Evolutionary conservation across 1,140 invertebrate species (phyloP).

Genomic region (Penaeus indicus): DNA sequence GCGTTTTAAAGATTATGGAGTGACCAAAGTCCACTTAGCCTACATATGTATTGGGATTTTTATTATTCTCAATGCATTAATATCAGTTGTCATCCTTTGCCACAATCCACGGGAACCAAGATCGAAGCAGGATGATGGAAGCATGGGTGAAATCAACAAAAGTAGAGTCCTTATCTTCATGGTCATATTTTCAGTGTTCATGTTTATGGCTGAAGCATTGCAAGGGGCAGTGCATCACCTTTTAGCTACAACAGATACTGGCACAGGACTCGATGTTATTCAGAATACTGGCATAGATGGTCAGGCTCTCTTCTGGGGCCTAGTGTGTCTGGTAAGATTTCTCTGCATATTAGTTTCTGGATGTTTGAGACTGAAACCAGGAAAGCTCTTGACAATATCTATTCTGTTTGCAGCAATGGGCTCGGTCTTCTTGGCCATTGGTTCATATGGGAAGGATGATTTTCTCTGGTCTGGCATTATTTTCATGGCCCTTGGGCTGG

Average conservation of each 20-base stretch:
- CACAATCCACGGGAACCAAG: conserved; percentile 68
- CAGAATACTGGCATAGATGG: conserved; percentile 69
- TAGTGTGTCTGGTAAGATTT: conserved; percentile 71
- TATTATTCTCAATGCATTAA: conserved; percentile 70
- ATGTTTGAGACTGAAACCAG: conserved; percentile 70
- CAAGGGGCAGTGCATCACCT: conserved; percentile 72
- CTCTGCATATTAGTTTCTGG: conserved; percentile 70
- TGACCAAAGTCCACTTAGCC: conserved; percentile 72
- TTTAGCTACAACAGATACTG: conserved; percentile 41
- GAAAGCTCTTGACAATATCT: conserved; percentile 69
- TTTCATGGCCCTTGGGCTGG: conserved; percentile 72
- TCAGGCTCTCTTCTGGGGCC: conserved; percentile 73
- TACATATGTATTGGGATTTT: conserved; percentile 72
- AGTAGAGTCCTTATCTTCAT: conserved; percentile 68
- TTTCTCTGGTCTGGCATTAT: conserved; percentile 69
- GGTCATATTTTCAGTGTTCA: conserved; percentile 72
- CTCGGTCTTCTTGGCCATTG: conserved; percentile 69
- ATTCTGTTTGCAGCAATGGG: conserved; percentile 70
- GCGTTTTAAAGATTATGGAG: conserved; percentile 66
- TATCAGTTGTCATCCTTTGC: conserved; percentile 72
- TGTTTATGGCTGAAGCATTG: conserved; percentile 71
- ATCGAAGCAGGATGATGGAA: conserved; percentile 67
- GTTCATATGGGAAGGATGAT: conserved; percentile 67
- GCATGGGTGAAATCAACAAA: conserved; percentile 51
- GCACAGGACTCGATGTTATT: conserved; percentile 67